These are phyloP conservation scores for Autographa pulchrina DNA, from an alignment of 2,888 invertebrate species.

Conservation along the genomic window DNA sequence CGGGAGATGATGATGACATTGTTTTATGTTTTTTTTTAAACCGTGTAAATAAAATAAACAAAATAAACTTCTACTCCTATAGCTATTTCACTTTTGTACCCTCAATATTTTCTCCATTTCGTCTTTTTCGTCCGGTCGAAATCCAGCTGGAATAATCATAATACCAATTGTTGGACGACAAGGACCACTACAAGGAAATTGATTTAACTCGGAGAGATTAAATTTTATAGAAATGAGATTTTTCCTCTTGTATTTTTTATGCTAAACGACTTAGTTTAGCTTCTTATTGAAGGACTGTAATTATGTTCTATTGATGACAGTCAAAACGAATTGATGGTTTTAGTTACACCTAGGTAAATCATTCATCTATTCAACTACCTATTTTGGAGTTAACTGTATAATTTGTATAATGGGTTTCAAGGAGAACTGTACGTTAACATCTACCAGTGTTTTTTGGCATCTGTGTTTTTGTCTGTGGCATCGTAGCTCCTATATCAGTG, in stretches of 20 bases:
- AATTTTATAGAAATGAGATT: conserved; percentile 5
- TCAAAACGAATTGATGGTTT: background rate
- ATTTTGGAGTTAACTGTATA: no score
- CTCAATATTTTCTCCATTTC: background rate
- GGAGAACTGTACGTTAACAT: no score
- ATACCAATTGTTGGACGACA: background rate
- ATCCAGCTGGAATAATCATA: conserved; percentile 5
- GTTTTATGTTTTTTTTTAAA: no score
- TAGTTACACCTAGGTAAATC: no score
- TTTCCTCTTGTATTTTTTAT: conserved; percentile 4
- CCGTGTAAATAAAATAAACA: no score
- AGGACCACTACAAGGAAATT: conserved; percentile 4
- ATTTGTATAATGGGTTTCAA: no score
- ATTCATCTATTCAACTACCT: no score
- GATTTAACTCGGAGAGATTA: conserved; percentile 8
- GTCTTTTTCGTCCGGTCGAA: background rate
- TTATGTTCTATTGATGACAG: conserved; percentile 1
- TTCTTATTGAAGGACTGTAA: background rate
- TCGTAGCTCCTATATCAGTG: no score
- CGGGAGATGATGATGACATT: no score
- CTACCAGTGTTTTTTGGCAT: no score
- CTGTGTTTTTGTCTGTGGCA: no score
- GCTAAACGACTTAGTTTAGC: background rate
- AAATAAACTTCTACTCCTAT: background rate
- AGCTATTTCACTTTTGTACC: background rate